A percentile compares a stretch with the other conserved stretches of the same genome.
phyloP scores from a whole-genome alignment of 2,888 invertebrate species.

The Tholera decimalis region DNA sequence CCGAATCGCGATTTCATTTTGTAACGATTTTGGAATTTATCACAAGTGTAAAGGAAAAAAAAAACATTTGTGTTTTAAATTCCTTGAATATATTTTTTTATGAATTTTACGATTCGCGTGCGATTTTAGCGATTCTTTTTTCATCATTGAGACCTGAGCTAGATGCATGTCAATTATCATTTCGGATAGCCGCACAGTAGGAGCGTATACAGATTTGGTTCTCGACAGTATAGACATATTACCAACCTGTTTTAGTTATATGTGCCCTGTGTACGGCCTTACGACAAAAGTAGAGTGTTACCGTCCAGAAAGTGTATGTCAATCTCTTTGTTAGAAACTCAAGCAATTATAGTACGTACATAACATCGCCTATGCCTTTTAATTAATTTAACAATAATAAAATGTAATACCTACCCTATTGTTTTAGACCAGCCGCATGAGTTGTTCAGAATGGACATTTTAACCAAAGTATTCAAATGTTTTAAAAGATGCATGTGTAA shows the following conservation, averaged over 20 bases:
- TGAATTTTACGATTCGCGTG: conserved; percentile 76
- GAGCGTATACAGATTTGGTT: conserved; percentile 64
- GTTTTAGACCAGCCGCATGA: conserved; percentile 47
- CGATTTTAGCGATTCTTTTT: conserved; percentile 66
- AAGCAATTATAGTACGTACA: conserved; percentile 67
- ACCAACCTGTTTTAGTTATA: conserved; percentile 31
- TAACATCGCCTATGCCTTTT: conserved; percentile 61
- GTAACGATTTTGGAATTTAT: conserved; percentile 73
- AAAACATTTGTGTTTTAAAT: conserved; percentile 75
- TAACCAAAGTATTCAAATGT: conserved; percentile 45
- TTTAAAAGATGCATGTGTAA: conserved; percentile 50
- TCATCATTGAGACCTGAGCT: conserved; percentile 68
- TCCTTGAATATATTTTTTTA: conserved; percentile 79
- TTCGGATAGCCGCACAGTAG: conserved; percentile 69
- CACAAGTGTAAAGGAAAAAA: conserved; percentile 70
- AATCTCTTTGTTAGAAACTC: conserved; percentile 68
- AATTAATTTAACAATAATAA: conserved; percentile 44
- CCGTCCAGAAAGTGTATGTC: conserved; percentile 68
- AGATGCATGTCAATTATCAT: conserved; percentile 71
- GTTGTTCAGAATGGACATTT: conserved; percentile 58
- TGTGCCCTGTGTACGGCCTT: conserved; percentile 51
- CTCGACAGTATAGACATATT: conserved; percentile 9
- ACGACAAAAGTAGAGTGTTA: conserved; percentile 62
- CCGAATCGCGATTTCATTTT: conserved; percentile 73
- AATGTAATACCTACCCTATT: conserved; percentile 38